Evolutionary conservation across 2,888 invertebrate species (phyloP).

Genomic region (Drosophila seclusa): DNA sequence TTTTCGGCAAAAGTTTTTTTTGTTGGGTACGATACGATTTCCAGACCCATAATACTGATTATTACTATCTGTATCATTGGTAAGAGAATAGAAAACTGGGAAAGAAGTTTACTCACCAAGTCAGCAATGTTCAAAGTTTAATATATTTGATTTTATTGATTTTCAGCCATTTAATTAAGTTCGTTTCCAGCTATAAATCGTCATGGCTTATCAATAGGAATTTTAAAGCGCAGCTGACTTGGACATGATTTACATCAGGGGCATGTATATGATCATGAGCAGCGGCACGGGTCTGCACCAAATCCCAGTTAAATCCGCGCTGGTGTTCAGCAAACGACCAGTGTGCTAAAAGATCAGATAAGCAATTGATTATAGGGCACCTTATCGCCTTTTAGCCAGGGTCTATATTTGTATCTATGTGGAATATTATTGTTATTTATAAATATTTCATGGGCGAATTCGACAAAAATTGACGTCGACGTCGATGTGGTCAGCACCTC

Average conservation of each 20-base stretch:
- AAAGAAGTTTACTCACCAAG: slow-evolving; percentile 28
- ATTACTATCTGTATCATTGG: neutral
- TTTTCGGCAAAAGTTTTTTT: neutral
- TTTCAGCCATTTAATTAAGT: slow-evolving; percentile 43
- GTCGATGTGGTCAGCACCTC: slow-evolving; percentile 23
- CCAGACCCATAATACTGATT: neutral
- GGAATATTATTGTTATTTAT: slow-evolving; percentile 38
- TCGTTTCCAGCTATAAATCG: slow-evolving; percentile 42
- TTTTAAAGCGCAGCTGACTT: slow-evolving; percentile 32
- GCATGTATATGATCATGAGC: neutral
- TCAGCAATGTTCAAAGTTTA: slow-evolving; percentile 23
- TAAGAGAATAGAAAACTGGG: neutral
- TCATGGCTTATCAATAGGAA: slow-evolving; percentile 31
- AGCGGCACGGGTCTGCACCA: neutral
- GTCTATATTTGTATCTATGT: slow-evolving; percentile 27
- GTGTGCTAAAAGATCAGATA: slow-evolving; percentile 31
- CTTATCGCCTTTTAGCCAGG: slow-evolving; percentile 40
- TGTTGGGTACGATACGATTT: too few relatives aligned
- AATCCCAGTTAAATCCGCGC: slow-evolving; percentile 48
- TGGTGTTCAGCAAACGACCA: neutral
- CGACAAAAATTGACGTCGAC: slow-evolving; percentile 12
- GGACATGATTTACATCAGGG: slow-evolving; percentile 48
- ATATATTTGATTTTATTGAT: slow-evolving; percentile 12
- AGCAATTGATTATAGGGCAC: slow-evolving; percentile 48
- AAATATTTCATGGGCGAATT: slow-evolving; percentile 29